Base-by-base conservation (phyloP, 2,797 vertebrate genomes). In the Mionectes olivaceus region DNA sequence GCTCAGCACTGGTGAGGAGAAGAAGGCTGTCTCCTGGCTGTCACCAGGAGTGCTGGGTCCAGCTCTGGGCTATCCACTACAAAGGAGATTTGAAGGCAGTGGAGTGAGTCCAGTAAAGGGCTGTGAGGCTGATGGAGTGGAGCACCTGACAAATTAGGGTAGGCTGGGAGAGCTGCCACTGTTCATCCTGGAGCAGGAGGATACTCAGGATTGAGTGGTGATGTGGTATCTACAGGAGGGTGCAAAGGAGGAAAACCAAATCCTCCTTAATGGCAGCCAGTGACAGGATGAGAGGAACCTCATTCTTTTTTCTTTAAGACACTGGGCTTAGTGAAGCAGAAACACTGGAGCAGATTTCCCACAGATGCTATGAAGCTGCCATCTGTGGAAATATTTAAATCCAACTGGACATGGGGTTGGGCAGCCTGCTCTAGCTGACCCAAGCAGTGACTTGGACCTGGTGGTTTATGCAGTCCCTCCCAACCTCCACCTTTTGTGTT, bases 1-100 rank as follows among this genome's bases (percentile, higher is more conserved):
- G 0, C 15, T 21, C 2, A 2, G 13, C 21, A 7, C 25, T 56
- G n/a, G 19, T 22, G 19, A 59, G 43, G 12, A 11, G 15, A 3
- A 12, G 39, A 39, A 13, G 39, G 39, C 39, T 39, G 39, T 39
- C 37, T 39, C 37, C 37, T 39, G 37, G 37, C 37, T 39, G 37
- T 39, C 12, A 27, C 52, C 33, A 23, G 41, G 49, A 61, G 28
- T 52, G 32, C 39, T 82, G 70, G 13, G 14, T 56, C 59, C 24
- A 33, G 8, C 64, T 55, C 56, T 75, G 77, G 39, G 35, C 67
- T 91, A 4, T 33, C 27, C 52, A 39, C n/a, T n/a, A 25, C 28
- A 13, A 15, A 35, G n/a, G 47, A 44, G 59, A n/a, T 21, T 7
- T 7, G 18, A 30, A 8, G 4, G 14, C 61, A 46, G 9, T 47